Evolutionary conservation across 2,888 invertebrate genomes (phyloP), one percentile per base, ranked within the genome.

Genomic region (Ophion costatus): DNA sequence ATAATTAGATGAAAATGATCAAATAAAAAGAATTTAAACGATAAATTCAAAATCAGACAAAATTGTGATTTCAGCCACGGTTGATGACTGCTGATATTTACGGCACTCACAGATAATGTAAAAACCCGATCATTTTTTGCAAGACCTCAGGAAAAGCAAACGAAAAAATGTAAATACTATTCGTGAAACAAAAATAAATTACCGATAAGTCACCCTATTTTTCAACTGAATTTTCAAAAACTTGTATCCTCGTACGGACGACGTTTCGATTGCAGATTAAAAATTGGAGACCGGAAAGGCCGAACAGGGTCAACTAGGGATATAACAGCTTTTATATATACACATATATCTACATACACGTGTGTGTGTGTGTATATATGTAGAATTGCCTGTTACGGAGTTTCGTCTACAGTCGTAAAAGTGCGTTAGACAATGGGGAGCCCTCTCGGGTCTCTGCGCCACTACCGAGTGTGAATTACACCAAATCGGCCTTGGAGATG

Each of bases 401-500:
- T 71, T 57, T 59, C 56, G 71, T 59, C 67, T 64, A 63, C 71
- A 73, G 70, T 69, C 42, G 75, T 71, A 79, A 83, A 79, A 76
- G 83, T 84, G 80, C 82, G 83, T 82, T 63, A 83, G 85, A 83
- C 87, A 84, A 83, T 82, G 71, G 64, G n/a, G 66, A 84, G 29
- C 61, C 76, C 76, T 77, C 80, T 80, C 85, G 67, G 67, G 71
- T 82, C 82, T 86, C 71, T 79, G 79, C 63, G 79, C 63, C 64
- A 81, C 81, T 82, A 81, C 75, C 77, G 80, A 84, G 84, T 86
- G 75, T 87, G 69, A 74, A 86, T 88, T 88, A 87, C 87, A 84
- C 86, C 87, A 84, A 82, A 84, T 84, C 83, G 82, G 73, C 88
- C 85, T 86, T 87, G 87, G 81, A 84, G 78, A 85, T 77, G 81